Conservation (phyloP, 2,888 invertebrate species). For the Sisyra nigra region DNA sequence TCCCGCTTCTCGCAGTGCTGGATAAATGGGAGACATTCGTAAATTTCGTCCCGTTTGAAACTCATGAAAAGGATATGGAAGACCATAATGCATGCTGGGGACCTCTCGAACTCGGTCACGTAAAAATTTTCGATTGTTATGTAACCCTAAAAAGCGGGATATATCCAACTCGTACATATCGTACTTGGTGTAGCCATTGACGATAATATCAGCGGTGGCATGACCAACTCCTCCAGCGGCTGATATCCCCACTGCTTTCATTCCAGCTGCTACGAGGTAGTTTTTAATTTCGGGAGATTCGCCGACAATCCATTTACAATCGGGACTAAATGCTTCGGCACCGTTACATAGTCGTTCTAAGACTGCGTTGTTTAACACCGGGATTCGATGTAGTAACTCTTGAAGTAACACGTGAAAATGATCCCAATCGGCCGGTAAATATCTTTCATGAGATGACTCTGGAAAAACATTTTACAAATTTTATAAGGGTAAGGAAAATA, state of each 20-base stretch:
- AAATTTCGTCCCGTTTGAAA: constrained; percentile 78
- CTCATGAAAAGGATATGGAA: constrained; percentile 73
- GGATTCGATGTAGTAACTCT: constrained; percentile 69
- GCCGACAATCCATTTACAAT: constrained; percentile 91
- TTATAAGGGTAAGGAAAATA: neutral
- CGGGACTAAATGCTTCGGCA: constrained; percentile 91
- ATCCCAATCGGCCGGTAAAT: constrained; percentile 86
- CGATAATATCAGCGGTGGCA: constrained; percentile 74
- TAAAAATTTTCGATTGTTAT: constrained; percentile 88
- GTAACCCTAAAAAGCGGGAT: constrained; percentile 76
- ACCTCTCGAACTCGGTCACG: constrained; percentile 84
- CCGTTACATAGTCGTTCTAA: constrained; percentile 75
- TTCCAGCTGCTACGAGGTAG: constrained; percentile 86
- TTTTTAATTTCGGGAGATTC: constrained; percentile 84
- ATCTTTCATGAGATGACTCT: constrained; percentile 45
- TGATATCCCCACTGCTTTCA: constrained; percentile 92
- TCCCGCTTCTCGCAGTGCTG: constrained; percentile 75
- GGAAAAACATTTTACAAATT: constrained; percentile 4
- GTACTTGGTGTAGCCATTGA: constrained; percentile 59
- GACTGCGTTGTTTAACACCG: constrained; percentile 53
- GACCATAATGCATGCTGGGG: constrained; percentile 72
- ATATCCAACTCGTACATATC: constrained; percentile 85
- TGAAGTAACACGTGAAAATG: constrained; percentile 84
- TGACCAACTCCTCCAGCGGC: constrained; percentile 92
- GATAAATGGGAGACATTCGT: constrained; percentile 89